Evolutionary conservation across 1,140 invertebrate species (phyloP), one percentile per base, ranked within the genome.

Genomic region (Apis cerana): DNA sequence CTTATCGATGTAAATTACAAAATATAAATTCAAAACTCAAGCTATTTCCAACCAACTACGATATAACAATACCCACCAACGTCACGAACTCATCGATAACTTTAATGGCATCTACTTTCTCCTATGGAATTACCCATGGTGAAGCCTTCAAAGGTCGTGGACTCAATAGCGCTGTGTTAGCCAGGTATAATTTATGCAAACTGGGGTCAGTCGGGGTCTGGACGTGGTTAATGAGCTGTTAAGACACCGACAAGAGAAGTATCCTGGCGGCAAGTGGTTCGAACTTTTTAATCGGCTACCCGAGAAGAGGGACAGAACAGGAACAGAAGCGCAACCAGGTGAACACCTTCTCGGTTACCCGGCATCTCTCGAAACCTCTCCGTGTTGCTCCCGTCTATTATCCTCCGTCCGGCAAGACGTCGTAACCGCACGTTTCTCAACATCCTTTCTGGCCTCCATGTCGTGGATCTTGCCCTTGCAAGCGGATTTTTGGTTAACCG

Each of bases 221-320:
- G 69, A 87, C 88, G 88, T 88, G 88, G 82, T 90, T 91, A 90
- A 91, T 91, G 90, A 89, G 89, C 89, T 91, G 90, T 90, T 91
- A 91, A 91, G 85, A 85, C 89, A 86, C 88, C 86, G 84, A 82
- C 78, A 50, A 74, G 78, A n/a, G 64, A 79, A 75, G 75, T 12
- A 58, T 65, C 64, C 43, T 58, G 23, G 83, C 75, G 61, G 84
- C 85, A 86, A 81, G 33, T 43, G 33, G 33, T 43, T 43, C 33
- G 33, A 59, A 78, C 48, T 83, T 67, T 83, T 75, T 54, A 70
- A 75, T 56, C 33, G 70, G 27, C 83, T 74, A 59, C 69, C 52
- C 72, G 21, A 50, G 75, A 78, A 52, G 75, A 74, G 58, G 67
- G 71, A 80, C 65, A 61, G 69, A 67, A 56, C 52, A 50, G 67